Conservation (phyloP, 2,113 vertebrate genomes). For the Emydocephalus ijimae region DNA sequence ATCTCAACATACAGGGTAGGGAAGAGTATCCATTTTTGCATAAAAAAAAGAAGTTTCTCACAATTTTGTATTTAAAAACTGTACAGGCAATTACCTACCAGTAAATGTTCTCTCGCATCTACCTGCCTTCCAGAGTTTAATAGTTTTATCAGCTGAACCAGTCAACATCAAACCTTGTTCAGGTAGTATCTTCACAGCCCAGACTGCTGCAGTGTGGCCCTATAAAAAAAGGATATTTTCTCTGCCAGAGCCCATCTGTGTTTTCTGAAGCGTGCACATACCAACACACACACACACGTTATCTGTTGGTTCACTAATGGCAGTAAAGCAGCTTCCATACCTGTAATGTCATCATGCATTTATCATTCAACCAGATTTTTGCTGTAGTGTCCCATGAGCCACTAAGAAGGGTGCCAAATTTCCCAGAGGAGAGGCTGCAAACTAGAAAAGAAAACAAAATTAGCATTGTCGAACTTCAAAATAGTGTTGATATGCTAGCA, state of each 20-base stretch:
- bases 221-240: constrained; percentile 54
- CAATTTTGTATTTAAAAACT: not conserved
- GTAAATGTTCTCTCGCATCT: constrained; percentile 89
- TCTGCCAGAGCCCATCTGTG: constrained; percentile 13
- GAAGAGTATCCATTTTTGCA: not conserved
- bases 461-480: constrained; percentile 4
- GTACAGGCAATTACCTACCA: constrained; percentile 69
- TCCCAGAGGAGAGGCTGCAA: constrained; percentile 92
- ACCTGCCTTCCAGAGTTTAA: constrained; percentile 97
- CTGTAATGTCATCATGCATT: constrained; percentile 98
- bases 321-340: constrained; percentile 64
- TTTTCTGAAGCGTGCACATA: not conserved
- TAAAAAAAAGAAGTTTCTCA: not conserved
- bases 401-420: constrained; percentile 94
- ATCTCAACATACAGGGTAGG: not conserved
- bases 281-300: not conserved
- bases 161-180: constrained; percentile 96
- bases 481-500: not conserved
- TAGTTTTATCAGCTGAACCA: constrained; percentile 94
- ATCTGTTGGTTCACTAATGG: not conserved
- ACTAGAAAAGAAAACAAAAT: constrained; percentile 70
- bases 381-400: constrained; percentile 97
- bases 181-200: constrained; percentile 91
- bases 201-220: constrained; percentile 94
- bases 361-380: constrained; percentile 96